These are phyloP conservation scores for Platygyra sinensis DNA, from an alignment of 64 coral and sea anemone genomes.

Conservation along the genomic window DNA sequence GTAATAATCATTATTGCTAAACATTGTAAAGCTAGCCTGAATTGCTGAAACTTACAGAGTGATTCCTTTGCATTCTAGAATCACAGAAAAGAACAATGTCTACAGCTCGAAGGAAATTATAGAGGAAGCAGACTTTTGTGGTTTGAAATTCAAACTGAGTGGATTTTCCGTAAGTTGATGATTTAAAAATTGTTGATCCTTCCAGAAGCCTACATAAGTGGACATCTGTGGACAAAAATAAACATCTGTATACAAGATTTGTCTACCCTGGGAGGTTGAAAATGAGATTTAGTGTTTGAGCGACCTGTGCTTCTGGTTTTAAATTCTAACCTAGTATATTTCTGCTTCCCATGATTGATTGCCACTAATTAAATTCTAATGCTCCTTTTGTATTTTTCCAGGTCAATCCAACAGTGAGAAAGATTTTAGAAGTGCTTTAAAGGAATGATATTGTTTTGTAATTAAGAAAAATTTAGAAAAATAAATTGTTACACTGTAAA, in stretches of 20 bases:
- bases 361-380: background rate
- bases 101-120: conserved; percentile 90
- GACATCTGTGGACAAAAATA: background rate
- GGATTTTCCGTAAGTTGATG: conserved; percentile 74
- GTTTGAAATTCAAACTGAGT: conserved; percentile 86
- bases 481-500: conserved; percentile 6
- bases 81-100: conserved; percentile 64
- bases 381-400: background rate
- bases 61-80: conserved; percentile 21
- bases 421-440: conserved; percentile 80
- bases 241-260: too few species aligned
- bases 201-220: background rate
- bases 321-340: background rate
- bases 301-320: background rate
- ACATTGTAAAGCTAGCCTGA: background rate
- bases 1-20: too few species aligned
- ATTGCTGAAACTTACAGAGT: too few species aligned
- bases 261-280: too few species aligned
- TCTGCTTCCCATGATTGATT: background rate
- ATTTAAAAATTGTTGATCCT: background rate
- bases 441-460: background rate
- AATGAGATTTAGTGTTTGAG: too few species aligned
- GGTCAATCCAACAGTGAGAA: conserved; percentile 85
- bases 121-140: conserved; percentile 96
- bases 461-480: background rate